A percentile compares a stretch with the other conserved stretches of the same genome.
These are phyloP conservation scores for Plebejus argus DNA, from an alignment of 2,888 invertebrate species.

Conservation along the genomic window DNA sequence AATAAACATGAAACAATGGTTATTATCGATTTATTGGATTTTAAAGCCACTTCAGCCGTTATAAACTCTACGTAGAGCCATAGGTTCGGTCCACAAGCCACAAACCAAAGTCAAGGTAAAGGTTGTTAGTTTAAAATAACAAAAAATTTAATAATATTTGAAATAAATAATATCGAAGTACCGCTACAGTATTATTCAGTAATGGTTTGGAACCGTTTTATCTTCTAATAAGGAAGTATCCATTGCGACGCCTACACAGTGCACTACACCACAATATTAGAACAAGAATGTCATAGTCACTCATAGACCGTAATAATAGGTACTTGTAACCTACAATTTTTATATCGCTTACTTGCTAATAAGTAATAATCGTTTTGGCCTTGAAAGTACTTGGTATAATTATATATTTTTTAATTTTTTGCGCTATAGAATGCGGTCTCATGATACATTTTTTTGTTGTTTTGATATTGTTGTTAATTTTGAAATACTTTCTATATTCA, in stretches of 20 bases:
- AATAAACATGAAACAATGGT: neutral
- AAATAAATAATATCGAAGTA: too few species aligned
- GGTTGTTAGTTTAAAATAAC: too few species aligned
- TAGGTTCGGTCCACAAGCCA: too few species aligned
- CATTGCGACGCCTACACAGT: neutral
- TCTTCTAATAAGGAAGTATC: slow-evolving; percentile 8
- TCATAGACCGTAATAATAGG: too few species aligned
- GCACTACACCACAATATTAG: neutral
- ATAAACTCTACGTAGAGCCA: too few species aligned
- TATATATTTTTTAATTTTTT: neutral
- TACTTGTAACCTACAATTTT: neutral
- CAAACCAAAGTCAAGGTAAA: too few species aligned
- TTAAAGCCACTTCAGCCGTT: neutral
- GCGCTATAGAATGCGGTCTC: too few species aligned
- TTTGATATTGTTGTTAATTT: neutral
- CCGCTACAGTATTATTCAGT: neutral
- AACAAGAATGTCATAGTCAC: neutral
- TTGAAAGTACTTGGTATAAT: neutral
- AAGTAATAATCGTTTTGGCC: neutral
- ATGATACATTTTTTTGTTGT: neutral
- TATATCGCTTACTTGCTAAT: neutral
- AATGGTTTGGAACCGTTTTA: neutral
- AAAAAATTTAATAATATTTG: too few species aligned
- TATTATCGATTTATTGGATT: neutral
- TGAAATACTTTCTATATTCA: too few species aligned